Percentiles rank a stretch among this genome's conserved stretches.
phyloP scores from a whole-genome alignment of 1,140 invertebrate species.

The Drosophila teissieri region DNA sequence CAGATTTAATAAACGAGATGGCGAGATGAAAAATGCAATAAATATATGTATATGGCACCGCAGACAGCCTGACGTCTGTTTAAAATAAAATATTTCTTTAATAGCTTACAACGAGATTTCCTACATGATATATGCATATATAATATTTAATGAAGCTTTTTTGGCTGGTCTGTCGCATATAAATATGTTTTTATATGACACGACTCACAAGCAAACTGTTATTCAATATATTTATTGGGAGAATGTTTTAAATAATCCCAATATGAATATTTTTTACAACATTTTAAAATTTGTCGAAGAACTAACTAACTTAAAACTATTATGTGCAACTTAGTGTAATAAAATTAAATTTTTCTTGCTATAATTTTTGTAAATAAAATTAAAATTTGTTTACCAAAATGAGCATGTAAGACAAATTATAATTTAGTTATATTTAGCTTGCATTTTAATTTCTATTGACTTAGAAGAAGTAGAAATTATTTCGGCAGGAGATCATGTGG shows the following conservation, averaged over 20 bases:
- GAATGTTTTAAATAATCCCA: neutral
- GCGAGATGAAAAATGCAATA: constrained; percentile 42
- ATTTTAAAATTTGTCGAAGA: too few relatives aligned
- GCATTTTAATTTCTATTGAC: too few relatives aligned
- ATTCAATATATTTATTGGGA: neutral
- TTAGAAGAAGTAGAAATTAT: too few relatives aligned
- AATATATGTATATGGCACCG: constrained; percentile 45
- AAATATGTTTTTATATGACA: constrained; percentile 1
- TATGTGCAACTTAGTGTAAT: too few relatives aligned
- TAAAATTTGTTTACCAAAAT: too few relatives aligned
- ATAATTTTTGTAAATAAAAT: too few relatives aligned
- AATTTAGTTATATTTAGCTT: too few relatives aligned
- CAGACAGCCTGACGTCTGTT: constrained; percentile 24
- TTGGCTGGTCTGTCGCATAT: neutral
- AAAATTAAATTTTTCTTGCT: too few relatives aligned
- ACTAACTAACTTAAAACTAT: too few relatives aligned
- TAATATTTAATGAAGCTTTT: constrained; percentile 1
- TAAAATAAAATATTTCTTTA: constrained; percentile 37
- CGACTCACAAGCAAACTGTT: neutral
- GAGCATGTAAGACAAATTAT: too few relatives aligned
- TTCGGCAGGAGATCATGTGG: too few relatives aligned
- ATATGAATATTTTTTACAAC: too few relatives aligned
- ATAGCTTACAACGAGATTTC: constrained; percentile 16
- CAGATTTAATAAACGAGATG: constrained; percentile 55
- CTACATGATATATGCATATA: constrained; percentile 3